These are phyloP conservation scores for Camponotus floridanus DNA, from an alignment of 1,140 invertebrate genomes.

Conservation along the genomic window DNA sequence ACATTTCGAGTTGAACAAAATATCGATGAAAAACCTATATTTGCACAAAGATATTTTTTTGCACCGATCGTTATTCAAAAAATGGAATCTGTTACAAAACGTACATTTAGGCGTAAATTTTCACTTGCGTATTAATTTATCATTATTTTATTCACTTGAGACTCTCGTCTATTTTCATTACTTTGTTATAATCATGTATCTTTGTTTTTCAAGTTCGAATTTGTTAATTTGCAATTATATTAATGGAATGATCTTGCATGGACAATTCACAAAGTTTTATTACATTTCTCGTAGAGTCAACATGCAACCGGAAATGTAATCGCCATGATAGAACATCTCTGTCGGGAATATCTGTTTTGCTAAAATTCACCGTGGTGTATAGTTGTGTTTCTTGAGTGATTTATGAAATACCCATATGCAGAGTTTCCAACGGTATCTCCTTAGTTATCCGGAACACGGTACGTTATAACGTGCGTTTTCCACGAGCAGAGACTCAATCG, in stretches of 20 bases:
- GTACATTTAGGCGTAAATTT: background rate
- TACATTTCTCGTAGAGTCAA: background rate
- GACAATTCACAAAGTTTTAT: background rate
- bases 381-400: constrained; percentile 8
- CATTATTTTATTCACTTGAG: background rate
- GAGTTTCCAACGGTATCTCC: background rate
- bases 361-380: background rate
- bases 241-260: background rate
- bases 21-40: background rate
- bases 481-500: background rate
- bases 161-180: background rate
- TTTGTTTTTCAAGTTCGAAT: background rate
- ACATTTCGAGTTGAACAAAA: background rate
- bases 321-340: background rate
- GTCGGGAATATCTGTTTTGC: constrained; percentile 1
- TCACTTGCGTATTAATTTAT: background rate
- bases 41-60: background rate
- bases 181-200: background rate
- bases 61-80: background rate
- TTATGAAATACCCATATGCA: constrained; percentile 42
- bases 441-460: background rate
- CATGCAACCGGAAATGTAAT: constrained; percentile 2
- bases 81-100: background rate
- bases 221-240: background rate
- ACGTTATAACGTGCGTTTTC: background rate